Base-by-base conservation (phyloP, 2,888 invertebrate genomes). In the Notodonta ziczac region DNA sequence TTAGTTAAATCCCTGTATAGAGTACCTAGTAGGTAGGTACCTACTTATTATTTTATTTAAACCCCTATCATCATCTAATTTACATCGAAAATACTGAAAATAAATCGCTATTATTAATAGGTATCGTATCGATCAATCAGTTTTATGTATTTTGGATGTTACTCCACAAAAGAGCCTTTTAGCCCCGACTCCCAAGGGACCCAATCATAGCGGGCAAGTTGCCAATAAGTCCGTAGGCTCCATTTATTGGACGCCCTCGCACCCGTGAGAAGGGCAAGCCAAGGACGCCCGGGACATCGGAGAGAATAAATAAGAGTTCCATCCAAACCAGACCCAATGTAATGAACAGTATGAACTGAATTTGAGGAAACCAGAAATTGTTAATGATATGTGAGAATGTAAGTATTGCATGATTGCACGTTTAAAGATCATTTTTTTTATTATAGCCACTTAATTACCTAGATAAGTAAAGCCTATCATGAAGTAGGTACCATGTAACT, bases 141-240 rank as follows among this genome's bases (percentile, higher is more conserved):
- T 9, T 50, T 16, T 16, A 52, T 52, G 13, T 57, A 46, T n/a
- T 61, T 60, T 54, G 24, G 24, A 24, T 1, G 56, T 63, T 54
- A 58, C 55, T 65, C 58, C 60, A 66, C 70, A 64, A 73, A 58
- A 60, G 69, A 69, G 61, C 63, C 60, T 66, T 63, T 68, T 68
- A 67, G 63, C 68, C 67, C 72, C 66, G 64, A 66, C 60, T 68
- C 66, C 73, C 66, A 63, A 66, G 67, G 73, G 74, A 69, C 65
- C 67, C 69, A 73, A 78, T 74, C 69, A 70, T 73, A 74, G 70
- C 74, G 70, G 84, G 84, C 83, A 76, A 73, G 66, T 77, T 77
- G 84, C 85, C 84, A 84, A 80, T 80, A 78, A 78, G 70, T 71
- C 73, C 55, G 69, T 70, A 72, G 72, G 76, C 74, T 72, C 66